phyloP scores from a whole-genome alignment of 1,140 invertebrate genomes.

The Diachasma alloeum region DNA sequence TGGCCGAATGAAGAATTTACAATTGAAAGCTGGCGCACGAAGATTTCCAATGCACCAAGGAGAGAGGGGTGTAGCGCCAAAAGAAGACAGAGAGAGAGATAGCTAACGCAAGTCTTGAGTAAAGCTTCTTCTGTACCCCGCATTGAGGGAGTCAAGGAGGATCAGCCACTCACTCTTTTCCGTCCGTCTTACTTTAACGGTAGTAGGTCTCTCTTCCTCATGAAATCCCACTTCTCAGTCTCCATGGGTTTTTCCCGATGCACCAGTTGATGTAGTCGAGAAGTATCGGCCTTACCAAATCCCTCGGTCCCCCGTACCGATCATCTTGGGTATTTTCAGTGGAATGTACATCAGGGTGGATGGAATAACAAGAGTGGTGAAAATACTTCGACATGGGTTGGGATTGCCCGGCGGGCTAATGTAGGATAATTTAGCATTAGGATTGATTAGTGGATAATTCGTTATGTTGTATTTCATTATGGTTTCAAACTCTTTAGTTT shows the following conservation, averaged over 20 bases:
- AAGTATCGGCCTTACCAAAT: background rate
- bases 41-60: background rate
- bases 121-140: background rate
- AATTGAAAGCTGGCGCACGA: slow-evolving; percentile 12
- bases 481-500: too few species aligned
- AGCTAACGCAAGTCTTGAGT: background rate
- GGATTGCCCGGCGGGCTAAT: too few species aligned
- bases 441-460: too few species aligned
- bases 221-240: background rate
- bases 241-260: background rate
- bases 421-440: too few species aligned
- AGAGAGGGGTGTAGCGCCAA: background rate
- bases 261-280: background rate
- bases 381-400: too few species aligned
- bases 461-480: too few species aligned
- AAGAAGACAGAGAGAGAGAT: background rate
- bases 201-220: background rate
- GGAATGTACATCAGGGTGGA: background rate
- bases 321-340: background rate
- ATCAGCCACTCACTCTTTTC: background rate
- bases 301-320: background rate
- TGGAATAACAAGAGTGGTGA: background rate
- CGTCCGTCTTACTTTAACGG: background rate
- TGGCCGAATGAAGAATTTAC: slow-evolving; percentile 14
- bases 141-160: background rate